Base-by-base conservation (phyloP, 2,113 vertebrate species). In the Heterotilapia buettikoferi region DNA sequence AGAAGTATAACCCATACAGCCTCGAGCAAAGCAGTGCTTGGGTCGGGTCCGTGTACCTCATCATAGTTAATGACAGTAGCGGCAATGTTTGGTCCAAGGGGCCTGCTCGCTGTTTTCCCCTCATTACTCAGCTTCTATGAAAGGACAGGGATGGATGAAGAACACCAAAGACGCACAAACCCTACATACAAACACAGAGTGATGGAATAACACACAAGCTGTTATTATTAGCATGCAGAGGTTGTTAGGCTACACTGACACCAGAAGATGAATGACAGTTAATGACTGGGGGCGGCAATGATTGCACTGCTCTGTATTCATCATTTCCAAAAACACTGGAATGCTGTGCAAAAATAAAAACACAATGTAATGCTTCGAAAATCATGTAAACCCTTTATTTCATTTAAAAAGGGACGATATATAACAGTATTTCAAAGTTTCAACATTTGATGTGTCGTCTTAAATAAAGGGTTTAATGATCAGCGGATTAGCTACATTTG, bases 61-160 rank as follows among this genome's bases (percentile, higher is more conserved):
- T 96, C 95, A 96, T 96, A 96, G 94, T 93, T 97, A 97, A 97
- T 91, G 92, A 96, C 57, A 94, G 95, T 90, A 90, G 96, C 95
- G 91, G 96, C 92, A 95, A 93, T 94, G 94, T 94, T 96, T 96
- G 94, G 93, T 97, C 96, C 96, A 88, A 96, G 94, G 89, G 93
- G 90, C 95, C 93, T 96, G 95, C 93, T 94, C 87, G 89, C 92
- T 93, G 96, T 91, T 96, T 97, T 95, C 94, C 96, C 94, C 94
- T 95, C 94, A 93, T 90, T 89, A 87, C 57, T 89, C 95, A 86
- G 94, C 94, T 95, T 96, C 95, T 95, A 95, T 92, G 93, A 95
- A 93, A 96, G 92, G 94, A 96, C 86, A 96, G 88, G 90, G 89
- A 93, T 93, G 94, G 91, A 92, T 91, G 94, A 93, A 94, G 91